Evolutionary conservation across 2,797 vertebrate species (phyloP).

Genomic region (Pangasius sanitwongsei): DNA sequence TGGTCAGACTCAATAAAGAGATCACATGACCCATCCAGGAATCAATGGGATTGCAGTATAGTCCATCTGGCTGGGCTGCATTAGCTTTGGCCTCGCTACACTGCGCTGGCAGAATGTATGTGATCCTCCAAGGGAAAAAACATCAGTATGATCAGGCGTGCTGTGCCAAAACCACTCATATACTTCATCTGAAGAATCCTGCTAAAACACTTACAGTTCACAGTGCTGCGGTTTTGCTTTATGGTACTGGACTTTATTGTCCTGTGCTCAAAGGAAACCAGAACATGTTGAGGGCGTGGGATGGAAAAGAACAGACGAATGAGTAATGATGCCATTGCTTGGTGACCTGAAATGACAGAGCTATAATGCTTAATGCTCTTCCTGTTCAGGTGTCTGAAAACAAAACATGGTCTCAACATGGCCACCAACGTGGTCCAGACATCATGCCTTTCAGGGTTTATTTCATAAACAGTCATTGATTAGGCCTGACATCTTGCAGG

Average conservation of each 20-base stretch:
- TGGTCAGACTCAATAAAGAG: conserved; percentile 53
- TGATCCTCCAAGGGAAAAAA: conserved; percentile 57
- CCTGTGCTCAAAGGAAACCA: conserved; percentile 61
- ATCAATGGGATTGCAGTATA: conserved; percentile 62
- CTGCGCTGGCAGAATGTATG: conserved; percentile 58
- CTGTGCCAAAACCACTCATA: conserved; percentile 62
- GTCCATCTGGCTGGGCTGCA: conserved; percentile 57
- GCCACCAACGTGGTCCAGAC: conserved; percentile 60
- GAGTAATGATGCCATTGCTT: conserved; percentile 55
- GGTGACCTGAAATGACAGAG: conserved; percentile 56
- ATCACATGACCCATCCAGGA: conserved; percentile 56
- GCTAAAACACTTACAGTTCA: conserved; percentile 60
- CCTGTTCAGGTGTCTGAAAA: conserved; percentile 62
- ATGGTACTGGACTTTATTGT: conserved; percentile 63
- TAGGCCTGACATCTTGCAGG: conserved; percentile 54
- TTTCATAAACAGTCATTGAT: conserved; percentile 75
- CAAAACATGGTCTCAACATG: conserved; percentile 61
- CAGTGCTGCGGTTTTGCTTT: conserved; percentile 48
- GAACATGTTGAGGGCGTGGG: conserved; percentile 54
- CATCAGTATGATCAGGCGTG: conserved; percentile 62
- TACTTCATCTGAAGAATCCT: conserved; percentile 58
- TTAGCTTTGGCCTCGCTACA: conserved; percentile 63
- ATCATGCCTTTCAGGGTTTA: conserved; percentile 60
- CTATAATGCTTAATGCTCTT: conserved; percentile 59
- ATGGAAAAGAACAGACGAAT: conserved; percentile 55